Percentiles rank a stretch among this genome's conserved stretches.
These are phyloP conservation scores for Idris sp. DNA, from an alignment of 1,140 invertebrate genomes.

Conservation along the genomic window DNA sequence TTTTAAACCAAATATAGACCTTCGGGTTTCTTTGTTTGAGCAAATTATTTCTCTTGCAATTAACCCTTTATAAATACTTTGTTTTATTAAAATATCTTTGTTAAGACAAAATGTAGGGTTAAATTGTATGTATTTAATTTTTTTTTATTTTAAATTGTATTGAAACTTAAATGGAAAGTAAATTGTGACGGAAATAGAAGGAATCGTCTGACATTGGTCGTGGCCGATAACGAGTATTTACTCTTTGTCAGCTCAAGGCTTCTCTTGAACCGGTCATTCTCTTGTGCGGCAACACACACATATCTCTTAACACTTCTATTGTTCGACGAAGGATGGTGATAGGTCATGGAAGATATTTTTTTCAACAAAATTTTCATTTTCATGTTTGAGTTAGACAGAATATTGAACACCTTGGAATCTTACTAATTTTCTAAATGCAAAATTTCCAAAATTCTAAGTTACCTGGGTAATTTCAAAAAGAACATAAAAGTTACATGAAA, in stretches of 20 bases:
- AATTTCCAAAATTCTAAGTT: too few species aligned
- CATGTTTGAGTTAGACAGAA: too few species aligned
- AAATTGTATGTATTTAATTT: too few species aligned
- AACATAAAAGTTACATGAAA: too few species aligned
- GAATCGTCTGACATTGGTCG: slow-evolving; percentile 66
- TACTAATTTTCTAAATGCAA: too few species aligned
- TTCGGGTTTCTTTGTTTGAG: neutral
- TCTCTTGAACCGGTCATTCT: slow-evolving; percentile 51
- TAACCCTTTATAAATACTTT: too few species aligned
- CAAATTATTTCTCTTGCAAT: too few species aligned
- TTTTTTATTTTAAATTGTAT: neutral
- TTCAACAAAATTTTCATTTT: too few species aligned
- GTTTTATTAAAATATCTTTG: too few species aligned
- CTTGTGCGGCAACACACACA: slow-evolving; percentile 44
- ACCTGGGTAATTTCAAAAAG: too few species aligned
- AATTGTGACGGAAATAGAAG: slow-evolving; percentile 51
- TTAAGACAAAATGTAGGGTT: too few species aligned
- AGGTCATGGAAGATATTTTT: slow-evolving; percentile 56
- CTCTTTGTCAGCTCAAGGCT: slow-evolving; percentile 67
- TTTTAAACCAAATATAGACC: neutral
- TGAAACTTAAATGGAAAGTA: slow-evolving; percentile 45
- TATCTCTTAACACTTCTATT: slow-evolving; percentile 38
- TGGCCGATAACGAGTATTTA: slow-evolving; percentile 67
- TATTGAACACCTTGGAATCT: too few species aligned
- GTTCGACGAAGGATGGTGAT: slow-evolving; percentile 49